Evolutionary conservation across 2,113 vertebrate genomes (phyloP), one percentile per base, ranked within the genome.

Genomic region (Irena cyanogastra): DNA sequence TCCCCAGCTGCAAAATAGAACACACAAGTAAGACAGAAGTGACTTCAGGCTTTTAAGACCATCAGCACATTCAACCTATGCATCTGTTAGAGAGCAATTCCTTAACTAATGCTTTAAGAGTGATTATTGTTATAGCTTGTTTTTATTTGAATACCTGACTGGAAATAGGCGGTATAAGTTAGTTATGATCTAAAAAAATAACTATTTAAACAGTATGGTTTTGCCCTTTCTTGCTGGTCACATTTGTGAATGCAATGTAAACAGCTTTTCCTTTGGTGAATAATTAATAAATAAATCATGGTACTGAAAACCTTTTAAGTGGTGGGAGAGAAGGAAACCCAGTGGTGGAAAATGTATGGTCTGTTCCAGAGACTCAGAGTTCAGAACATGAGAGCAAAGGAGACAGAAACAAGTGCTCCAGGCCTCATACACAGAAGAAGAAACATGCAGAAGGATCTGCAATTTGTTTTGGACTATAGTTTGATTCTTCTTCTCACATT

Each of bases 281-380:
- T 59, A 82, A 68, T 87, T 91, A 93, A 91, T 95, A 79, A 93
- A 87, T 82, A 87, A 94, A 79, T 82, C 20, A 83, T 79, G 39
- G 12, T 53, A 37, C 45, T 85, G 53, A 60, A 89, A 94, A 87
- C 6, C 45, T 89, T 92, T 89, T 26, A 95, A 92, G 74, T 45
- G 27, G 35, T 64, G 22, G 33, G 74, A 68, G 22, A 52, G 65
- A 79, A 89, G 18, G 28, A 95, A 93, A 92, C 26, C 9, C 31
- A 49, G 6, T 68, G 39, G 15, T 52, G 5, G 52, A 78, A 81
- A 94, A 81, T 17, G 11, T n/a, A 49, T 44, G 44, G 37, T 69
- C 23, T 89, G 12, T 75, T 94, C 30, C 20, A 50, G 61, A 78
- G 52, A 56, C 7, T 4, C 28, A 17, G 24, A 16, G 26, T 45